Evolutionary conservation across 1,140 invertebrate species (phyloP).

Genomic region (Drosophila ambigua): DNA sequence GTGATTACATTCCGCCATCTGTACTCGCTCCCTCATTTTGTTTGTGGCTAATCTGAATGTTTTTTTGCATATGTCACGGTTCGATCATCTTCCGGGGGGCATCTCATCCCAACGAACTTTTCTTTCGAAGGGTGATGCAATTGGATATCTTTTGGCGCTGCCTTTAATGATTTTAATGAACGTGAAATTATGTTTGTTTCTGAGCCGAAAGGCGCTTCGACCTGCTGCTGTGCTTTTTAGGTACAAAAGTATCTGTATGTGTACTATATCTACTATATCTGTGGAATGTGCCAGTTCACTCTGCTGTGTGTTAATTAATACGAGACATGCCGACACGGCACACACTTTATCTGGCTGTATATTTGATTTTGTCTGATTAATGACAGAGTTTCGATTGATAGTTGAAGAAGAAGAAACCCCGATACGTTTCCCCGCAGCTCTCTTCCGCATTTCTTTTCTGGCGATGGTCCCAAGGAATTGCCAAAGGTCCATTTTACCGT

Average conservation of each 20-base stretch:
- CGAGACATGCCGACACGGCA: slow-evolving; percentile 44
- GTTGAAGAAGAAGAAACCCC: too few relatives aligned
- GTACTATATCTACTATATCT: slow-evolving; percentile 27
- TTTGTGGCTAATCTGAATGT: background rate
- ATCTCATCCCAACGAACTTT: slow-evolving; percentile 19
- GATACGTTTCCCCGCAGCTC: slow-evolving; percentile 21
- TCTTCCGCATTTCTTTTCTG: slow-evolving; percentile 1
- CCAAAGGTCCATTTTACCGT: slow-evolving; percentile 9
- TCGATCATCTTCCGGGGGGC: slow-evolving; percentile 4
- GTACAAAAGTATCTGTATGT: slow-evolving; percentile 42
- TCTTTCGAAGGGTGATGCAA: background rate
- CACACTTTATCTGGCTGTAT: slow-evolving; percentile 2
- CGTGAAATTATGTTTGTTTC: slow-evolving; percentile 71
- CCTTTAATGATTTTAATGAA: slow-evolving; percentile 56
- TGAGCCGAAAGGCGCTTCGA: slow-evolving; percentile 18
- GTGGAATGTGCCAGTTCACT: slow-evolving; percentile 68
- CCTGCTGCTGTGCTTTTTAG: slow-evolving; percentile 1
- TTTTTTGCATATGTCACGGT: slow-evolving; percentile 61
- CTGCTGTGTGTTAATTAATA: slow-evolving; percentile 61
- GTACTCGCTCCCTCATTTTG: too few relatives aligned
- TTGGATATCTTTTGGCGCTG: background rate
- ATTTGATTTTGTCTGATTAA: slow-evolving; percentile 58
- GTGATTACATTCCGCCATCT: background rate
- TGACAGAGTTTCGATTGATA: slow-evolving; percentile 38
- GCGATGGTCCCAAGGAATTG: slow-evolving; percentile 14